Evolutionary conservation across 2,113 vertebrate species (phyloP).

Genomic region (Brachyhypopomus occidentalis): DNA sequence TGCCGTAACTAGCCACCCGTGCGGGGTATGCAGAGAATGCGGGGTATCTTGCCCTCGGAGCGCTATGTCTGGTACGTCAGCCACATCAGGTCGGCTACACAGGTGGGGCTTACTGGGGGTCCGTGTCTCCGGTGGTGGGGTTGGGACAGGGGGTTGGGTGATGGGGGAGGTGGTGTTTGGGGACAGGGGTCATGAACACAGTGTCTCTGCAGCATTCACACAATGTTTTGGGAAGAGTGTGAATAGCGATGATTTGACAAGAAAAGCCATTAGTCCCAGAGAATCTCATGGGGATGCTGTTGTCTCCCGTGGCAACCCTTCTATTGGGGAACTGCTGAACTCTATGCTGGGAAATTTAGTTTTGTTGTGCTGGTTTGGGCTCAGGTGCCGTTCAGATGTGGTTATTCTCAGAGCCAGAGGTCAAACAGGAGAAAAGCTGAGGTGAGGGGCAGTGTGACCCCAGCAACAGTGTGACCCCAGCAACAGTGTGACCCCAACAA

Average conservation of each 20-base stretch:
- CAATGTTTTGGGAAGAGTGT: neutral
- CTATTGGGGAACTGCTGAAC: no score
- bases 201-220: neutral
- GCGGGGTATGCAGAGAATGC: constrained; percentile 42
- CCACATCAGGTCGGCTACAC: neutral
- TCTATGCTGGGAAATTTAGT: neutral
- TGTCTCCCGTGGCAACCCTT: neutral
- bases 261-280: neutral
- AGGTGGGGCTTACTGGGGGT: constrained; percentile 1
- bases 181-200: neutral
- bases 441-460: neutral
- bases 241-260: neutral
- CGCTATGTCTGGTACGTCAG: constrained; percentile 5
- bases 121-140: neutral
- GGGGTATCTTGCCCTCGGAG: neutral
- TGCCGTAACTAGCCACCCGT: constrained; percentile 33
- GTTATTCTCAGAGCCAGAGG: neutral
- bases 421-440: neutral
- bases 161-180: neutral
- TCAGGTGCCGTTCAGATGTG: neutral
- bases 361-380: neutral
- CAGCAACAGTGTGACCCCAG: neutral
- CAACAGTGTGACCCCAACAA: neutral
- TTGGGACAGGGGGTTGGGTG: neutral
- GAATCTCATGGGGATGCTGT: neutral